phyloP scores from a whole-genome alignment of 1,140 invertebrate species.

The Tetranychus cinnabarinus region DNA sequence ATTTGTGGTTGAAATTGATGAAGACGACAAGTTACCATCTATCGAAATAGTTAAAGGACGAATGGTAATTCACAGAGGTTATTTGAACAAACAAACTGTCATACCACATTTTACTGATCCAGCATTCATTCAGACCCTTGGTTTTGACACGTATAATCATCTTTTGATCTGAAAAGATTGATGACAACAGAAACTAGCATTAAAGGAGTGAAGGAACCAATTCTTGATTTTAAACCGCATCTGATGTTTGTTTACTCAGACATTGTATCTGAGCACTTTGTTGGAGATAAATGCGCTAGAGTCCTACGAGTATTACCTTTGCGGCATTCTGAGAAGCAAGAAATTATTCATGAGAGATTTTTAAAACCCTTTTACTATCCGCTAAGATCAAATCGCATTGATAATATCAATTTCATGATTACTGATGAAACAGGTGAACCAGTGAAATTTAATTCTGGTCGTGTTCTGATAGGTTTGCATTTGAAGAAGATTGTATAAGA shows the following conservation, averaged over 20 bases:
- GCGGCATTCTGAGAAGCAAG: background rate
- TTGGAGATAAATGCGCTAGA: background rate
- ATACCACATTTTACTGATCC: too few relatives aligned
- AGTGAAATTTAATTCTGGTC: background rate
- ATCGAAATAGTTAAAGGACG: too few relatives aligned
- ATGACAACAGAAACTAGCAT: too few relatives aligned
- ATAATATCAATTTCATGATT: background rate
- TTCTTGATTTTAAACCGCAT: background rate
- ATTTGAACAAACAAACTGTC: too few relatives aligned
- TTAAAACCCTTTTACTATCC: background rate
- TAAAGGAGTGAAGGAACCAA: too few relatives aligned
- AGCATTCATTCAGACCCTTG: too few relatives aligned
- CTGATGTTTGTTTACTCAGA: background rate
- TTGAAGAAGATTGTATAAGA: background rate
- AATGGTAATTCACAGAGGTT: too few relatives aligned
- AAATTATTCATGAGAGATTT: background rate
- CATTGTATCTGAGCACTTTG: background rate
- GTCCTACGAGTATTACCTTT: background rate
- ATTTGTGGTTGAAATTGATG: too few relatives aligned
- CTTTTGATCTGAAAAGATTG: too few relatives aligned
- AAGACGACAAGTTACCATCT: too few relatives aligned
- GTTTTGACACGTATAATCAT: too few relatives aligned
- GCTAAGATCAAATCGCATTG: background rate
- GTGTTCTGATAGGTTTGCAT: background rate
- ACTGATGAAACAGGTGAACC: background rate